phyloP scores from a whole-genome alignment of 2,797 vertebrate genomes.

The Cirrhinus molitorella region DNA sequence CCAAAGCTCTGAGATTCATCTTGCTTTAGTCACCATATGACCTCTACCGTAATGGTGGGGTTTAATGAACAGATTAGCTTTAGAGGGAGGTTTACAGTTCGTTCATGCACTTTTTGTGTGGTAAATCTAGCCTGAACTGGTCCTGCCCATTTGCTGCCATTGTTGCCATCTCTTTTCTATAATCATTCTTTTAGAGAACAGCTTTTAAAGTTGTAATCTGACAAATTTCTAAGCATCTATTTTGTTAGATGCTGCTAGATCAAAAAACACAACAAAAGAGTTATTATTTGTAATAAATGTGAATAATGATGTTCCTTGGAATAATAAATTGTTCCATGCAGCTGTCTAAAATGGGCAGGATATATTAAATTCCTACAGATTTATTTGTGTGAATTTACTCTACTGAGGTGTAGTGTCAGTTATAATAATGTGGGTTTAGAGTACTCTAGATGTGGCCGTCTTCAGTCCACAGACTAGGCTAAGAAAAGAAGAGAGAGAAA shows the following conservation, averaged over 20 bases:
- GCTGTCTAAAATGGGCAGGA: constrained; percentile 23
- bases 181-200: constrained; percentile 9
- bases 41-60: constrained; percentile 99
- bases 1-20: constrained; percentile 99
- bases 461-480: constrained; percentile 36
- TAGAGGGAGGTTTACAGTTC: constrained; percentile 98
- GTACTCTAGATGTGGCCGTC: constrained; percentile 22
- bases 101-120: constrained; percentile 96
- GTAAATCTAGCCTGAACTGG: constrained; percentile 37
- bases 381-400: constrained; percentile 11
- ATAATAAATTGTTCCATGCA: background rate
- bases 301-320: background rate
- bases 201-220: background rate
- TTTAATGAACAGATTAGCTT: constrained; percentile 99
- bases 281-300: constrained; percentile 4
- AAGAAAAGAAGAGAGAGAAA: background rate
- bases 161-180: background rate
- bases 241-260: constrained; percentile 15
- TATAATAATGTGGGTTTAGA: constrained; percentile 17
- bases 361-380: background rate
- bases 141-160: constrained; percentile 16
- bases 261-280: background rate
- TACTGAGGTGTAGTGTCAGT: background rate
- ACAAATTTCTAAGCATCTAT: background rate
- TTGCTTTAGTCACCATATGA: constrained; percentile 99